Evolutionary conservation across 2,888 invertebrate genomes (phyloP), one percentile per base, ranked within the genome.

Genomic region (Cosmorhoe ocellata): DNA sequence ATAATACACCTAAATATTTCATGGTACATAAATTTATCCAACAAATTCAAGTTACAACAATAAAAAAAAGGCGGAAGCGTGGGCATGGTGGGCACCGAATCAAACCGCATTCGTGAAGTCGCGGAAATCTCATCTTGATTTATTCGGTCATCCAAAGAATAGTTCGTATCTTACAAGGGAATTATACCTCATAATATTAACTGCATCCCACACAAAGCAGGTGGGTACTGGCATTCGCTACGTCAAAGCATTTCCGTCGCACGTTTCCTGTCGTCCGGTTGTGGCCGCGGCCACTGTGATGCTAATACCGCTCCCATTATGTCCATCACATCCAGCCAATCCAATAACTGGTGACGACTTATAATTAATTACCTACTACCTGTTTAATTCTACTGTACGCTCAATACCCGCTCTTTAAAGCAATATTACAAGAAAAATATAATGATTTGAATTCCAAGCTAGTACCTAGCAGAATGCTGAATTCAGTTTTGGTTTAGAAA

Each of bases 301-400:
- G 78, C 68, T 77, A 81, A 80, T 79, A 64, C 61, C 65, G 71
- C 67, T 69, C 74, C 72, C 69, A 70, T 78, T 82, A 73, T 68
- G 74, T 71, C 74, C 63, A 63, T 71, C 68, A 65, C 57, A 66
- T 54, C 51, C 36, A 66, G 53, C 51, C 36, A 36, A 62, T 45
- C 51, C 51, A 56, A 61, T 61, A 61, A 45, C 51, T 49, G 45
- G 24, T 44, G 60, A 60, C 52, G 48, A 56, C 43, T 61, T 54
- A 64, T 69, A 65, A 66, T 61, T 61, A 18, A 18, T 18, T 18
- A 18, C 18, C 18, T 18, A n/a, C n/a, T n/a, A 60, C 46, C 51
- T 61, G 56, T 60, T 61, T 36, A 48, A 8, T 60, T 61, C 34
- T 41, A 3, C 50, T 31, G 32, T 33, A 6, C 36, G 46, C 51